Percentiles rank a stretch among this genome's conserved stretches.
Conservation (phyloP, 2,888 invertebrate genomes). For the Andrena chrysosceles region DNA sequence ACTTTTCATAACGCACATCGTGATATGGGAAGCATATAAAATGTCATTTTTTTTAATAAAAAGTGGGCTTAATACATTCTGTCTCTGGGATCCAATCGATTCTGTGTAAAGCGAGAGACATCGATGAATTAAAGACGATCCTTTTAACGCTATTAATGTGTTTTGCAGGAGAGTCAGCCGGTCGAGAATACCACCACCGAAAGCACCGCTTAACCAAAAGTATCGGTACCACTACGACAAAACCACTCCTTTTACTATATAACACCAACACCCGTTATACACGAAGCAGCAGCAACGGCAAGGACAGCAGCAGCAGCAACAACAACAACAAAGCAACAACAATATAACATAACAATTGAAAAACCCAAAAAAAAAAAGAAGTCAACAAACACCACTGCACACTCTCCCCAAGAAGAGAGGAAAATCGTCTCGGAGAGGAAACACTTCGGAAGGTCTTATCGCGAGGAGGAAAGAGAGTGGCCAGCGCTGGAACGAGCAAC, state of each 20-base stretch:
- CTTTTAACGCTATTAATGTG: background rate
- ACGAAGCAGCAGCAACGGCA: conserved; percentile 69
- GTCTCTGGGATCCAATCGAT: background rate
- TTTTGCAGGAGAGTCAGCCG: conserved; percentile 86
- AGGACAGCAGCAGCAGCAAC: conserved; percentile 41
- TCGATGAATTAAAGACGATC: background rate
- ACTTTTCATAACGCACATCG: no score
- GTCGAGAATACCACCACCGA: conserved; percentile 88
- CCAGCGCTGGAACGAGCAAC: conserved; percentile 14
- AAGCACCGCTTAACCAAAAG: conserved; percentile 86
- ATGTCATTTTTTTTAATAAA: no score
- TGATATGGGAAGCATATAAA: no score
- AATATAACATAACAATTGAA: conserved; percentile 70
- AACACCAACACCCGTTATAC: conserved; percentile 79
- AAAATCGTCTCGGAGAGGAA: conserved; percentile 51
- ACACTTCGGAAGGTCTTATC: conserved; percentile 14
- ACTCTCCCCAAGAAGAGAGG: conserved; percentile 78
- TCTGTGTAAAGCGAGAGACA: background rate
- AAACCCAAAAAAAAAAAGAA: conserved; percentile 74
- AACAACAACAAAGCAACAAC: conserved; percentile 40
- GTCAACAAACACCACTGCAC: conserved; percentile 76
- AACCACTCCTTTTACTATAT: conserved; percentile 75
- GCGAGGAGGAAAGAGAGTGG: conserved; percentile 16
- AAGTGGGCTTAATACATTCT: no score
- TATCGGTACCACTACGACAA: conserved; percentile 71